Conservation (phyloP, 2,888 invertebrate species). For the Branchipolynoe longqiensis region DNA sequence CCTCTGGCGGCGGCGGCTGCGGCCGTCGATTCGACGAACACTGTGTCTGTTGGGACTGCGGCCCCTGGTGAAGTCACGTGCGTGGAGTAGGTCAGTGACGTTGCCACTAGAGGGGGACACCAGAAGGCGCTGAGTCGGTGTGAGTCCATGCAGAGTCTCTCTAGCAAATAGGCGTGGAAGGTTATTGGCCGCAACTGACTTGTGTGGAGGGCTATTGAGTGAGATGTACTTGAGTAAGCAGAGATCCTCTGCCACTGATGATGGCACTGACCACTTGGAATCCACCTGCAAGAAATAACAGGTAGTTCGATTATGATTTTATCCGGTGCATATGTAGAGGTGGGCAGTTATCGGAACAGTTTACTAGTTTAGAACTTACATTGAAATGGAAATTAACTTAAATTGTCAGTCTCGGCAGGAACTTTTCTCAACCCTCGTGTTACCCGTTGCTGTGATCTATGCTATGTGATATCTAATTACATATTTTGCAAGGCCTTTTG, state of each 20-base stretch:
- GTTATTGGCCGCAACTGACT: background rate
- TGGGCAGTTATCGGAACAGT: too few relatives aligned
- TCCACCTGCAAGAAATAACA: background rate
- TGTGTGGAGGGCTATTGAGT: constrained; percentile 13
- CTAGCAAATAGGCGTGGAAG: background rate
- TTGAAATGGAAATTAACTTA: too few relatives aligned
- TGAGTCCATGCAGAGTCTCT: background rate
- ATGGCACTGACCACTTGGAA: background rate
- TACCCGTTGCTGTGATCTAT: too few relatives aligned
- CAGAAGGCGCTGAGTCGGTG: background rate
- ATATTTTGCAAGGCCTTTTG: too few relatives aligned
- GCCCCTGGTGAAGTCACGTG: background rate
- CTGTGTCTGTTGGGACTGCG: background rate
- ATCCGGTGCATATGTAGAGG: too few relatives aligned
- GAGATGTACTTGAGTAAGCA: constrained; percentile 5
- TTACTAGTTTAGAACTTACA: too few relatives aligned
- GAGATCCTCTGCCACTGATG: background rate
- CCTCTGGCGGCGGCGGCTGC: background rate
- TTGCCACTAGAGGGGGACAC: background rate
- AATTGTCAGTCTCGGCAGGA: too few relatives aligned
- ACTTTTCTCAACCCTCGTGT: too few relatives aligned
- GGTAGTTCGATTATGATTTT: too few relatives aligned
- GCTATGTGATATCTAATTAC: too few relatives aligned
- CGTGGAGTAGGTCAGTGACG: background rate
- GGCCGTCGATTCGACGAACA: background rate